Base-by-base conservation (phyloP, 1,140 invertebrate species). In the Drosophila prosaltans region DNA sequence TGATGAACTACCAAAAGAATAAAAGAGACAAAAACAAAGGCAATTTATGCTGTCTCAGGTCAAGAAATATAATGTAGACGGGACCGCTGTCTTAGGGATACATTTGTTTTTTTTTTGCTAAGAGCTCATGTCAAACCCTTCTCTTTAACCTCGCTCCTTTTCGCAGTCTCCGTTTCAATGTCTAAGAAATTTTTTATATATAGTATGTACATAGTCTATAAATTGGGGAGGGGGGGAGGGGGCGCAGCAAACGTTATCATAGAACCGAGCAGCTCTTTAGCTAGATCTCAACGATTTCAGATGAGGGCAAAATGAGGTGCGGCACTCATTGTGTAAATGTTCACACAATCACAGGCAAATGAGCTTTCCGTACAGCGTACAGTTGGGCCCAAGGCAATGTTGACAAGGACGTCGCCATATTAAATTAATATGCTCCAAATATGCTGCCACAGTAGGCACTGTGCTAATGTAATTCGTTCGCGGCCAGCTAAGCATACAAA, bases 281-380 rank as follows among this genome's bases (percentile, higher is more conserved):
- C 39, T 39, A 40, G 7, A 58, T 21, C 40, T n/a, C 41, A 16
- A 16, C 16, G 16, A 16, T 32, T 10, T 45, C 45, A 32, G 10
- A 55, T 45, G 63, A 43, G 64, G 39, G 32, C 59, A 57, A 61
- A 59, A 59, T 60, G 54, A 36, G 64, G 66, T 16, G 65, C 51
- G 62, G 55, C 73, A 69, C 45, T 51, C 63, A 73, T 78, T 81
- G 70, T 69, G 74, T 64, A 81, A 78, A 78, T 78, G 72, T 74
- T 77, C 67, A 70, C 77, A 69, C 78, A 84, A 78, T 80, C 67
- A 61, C 61, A 72, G 82, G 81, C 81, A 84, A 84, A 84, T 84
- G 81, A 84, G 77, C 67, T 65, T 58, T 55, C 36, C 43, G 16
- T 16, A 16, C 59, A 55, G 79, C 72, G 58, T 66, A 65, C 62